Evolutionary conservation across 2,113 vertebrate genomes (phyloP), one percentile per base, ranked within the genome.

Genomic region (Cygnus atratus): DNA sequence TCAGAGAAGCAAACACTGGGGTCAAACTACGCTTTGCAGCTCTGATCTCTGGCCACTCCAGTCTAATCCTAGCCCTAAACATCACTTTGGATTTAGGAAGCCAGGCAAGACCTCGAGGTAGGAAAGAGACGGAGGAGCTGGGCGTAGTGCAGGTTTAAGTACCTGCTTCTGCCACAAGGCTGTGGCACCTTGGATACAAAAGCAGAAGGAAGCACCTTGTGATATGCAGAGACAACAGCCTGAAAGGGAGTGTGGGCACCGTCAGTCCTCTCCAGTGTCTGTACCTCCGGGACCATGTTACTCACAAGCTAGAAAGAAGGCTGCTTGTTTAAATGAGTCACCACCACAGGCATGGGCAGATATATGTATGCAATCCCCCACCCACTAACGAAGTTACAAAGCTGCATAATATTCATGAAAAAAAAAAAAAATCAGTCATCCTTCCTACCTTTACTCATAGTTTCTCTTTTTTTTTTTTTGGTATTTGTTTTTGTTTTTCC

Each of bases 231-330:
- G 33, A 13, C 12, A 39, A 17, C 44, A 77, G 39, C 12, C 57
- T 71, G 73, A 59, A 39, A 72, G 9, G 22, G 21, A 67, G 33
- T 0, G 3, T 58, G 76, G 88, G 68, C 68, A 74, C 28, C 1
- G 0, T 3, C 57, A 91, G n/a, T 52, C 52, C 52, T 68, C 0
- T 0, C 5, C 3, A 1, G 39, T 70, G 71, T 29, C 46, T 44
- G 16, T 1, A 2, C 78, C 28, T 50, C 8, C 14, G 13, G 22
- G 44, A 21, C 44, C 35, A 26, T 62, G 25, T 4, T 41, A 24
- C 2, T 3, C 71, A n/a, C 33, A 61, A 31, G 18, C 67, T n/a
- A 35, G 67, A 70, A 70, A 50, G 16, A 46, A 70, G 25, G 24
- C 66, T 66, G 43, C 68, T 68, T 87, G 18, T 62, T 92, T 67